phyloP scores from a whole-genome alignment of 2,797 vertebrate species.

The Enteromius trimaculatus region DNA sequence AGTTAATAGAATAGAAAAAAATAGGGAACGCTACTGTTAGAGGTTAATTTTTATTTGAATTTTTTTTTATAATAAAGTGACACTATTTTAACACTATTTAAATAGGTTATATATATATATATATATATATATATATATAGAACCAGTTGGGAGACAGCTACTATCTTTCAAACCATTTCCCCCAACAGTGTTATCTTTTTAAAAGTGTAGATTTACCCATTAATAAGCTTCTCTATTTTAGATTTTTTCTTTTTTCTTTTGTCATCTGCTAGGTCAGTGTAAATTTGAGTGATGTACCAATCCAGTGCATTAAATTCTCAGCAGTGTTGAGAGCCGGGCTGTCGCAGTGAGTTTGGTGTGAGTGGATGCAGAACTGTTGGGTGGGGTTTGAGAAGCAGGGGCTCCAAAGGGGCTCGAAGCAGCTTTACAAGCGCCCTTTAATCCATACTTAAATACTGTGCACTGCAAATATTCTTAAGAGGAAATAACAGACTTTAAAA shows the following conservation, averaged over 20 bases:
- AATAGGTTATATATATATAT: no score
- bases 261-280: neutral
- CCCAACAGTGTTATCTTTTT: neutral
- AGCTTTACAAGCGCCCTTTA: slow-evolving; percentile 48
- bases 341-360: slow-evolving; percentile 1
- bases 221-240: neutral
- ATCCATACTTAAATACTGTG: slow-evolving; percentile 51
- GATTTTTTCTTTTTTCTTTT: neutral
- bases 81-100: no score
- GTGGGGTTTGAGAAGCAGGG: slow-evolving; percentile 34
- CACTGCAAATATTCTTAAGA: slow-evolving; percentile 46
- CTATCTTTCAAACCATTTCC: neutral
- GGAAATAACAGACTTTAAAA: slow-evolving; percentile 59
- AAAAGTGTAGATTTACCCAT: neutral
- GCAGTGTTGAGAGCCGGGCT: neutral
- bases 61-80: no score
- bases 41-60: neutral
- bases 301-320: neutral
- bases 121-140: no score
- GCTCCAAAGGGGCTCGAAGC: slow-evolving; percentile 26
- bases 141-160: neutral
- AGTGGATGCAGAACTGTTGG: slow-evolving; percentile 18
- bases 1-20: neutral
- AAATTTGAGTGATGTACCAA: neutral
- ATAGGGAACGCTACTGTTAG: neutral